Percentiles rank a stretch among this genome's conserved stretches.
These are phyloP conservation scores for Emydura subglobosa DNA, from an alignment of 2,113 vertebrate species.

Conservation along the genomic window DNA sequence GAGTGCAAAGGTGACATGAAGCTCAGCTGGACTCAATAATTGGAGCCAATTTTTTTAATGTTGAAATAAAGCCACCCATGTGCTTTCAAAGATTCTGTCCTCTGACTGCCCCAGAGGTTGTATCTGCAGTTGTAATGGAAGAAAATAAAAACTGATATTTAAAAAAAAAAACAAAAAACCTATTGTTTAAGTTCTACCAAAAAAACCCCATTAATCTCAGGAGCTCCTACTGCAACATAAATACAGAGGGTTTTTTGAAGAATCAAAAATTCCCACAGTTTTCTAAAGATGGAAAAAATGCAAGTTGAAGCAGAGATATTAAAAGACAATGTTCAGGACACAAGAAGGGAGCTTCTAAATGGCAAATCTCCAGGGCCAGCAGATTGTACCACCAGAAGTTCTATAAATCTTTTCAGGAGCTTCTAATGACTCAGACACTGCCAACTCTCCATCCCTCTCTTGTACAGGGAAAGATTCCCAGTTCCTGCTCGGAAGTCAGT, in stretches of 20 bases:
- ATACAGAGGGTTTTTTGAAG: not conserved
- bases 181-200: not conserved
- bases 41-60: not conserved
- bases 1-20: fast-evolving
- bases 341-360: not conserved
- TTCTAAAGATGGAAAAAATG: fast-evolving
- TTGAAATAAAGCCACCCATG: fast-evolving
- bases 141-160: fast-evolving
- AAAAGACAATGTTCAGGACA: fast-evolving
- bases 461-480: fast-evolving
- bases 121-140: fast-evolving
- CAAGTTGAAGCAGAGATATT: not conserved
- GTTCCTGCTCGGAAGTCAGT: not conserved
- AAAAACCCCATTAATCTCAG: not conserved
- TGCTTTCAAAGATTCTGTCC: fast-evolving
- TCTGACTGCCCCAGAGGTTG: not conserved
- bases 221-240: not conserved
- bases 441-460: fast-evolving
- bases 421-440: not conserved
- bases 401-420: not conserved
- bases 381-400: fast-evolving
- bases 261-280: not conserved
- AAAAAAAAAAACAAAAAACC: not conserved
- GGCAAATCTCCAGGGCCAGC: fast-evolving
- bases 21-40: fast-evolving